These are phyloP conservation scores for Urocitellus parryii DNA, from an alignment of 2,113 vertebrate species.

Conservation along the genomic window DNA sequence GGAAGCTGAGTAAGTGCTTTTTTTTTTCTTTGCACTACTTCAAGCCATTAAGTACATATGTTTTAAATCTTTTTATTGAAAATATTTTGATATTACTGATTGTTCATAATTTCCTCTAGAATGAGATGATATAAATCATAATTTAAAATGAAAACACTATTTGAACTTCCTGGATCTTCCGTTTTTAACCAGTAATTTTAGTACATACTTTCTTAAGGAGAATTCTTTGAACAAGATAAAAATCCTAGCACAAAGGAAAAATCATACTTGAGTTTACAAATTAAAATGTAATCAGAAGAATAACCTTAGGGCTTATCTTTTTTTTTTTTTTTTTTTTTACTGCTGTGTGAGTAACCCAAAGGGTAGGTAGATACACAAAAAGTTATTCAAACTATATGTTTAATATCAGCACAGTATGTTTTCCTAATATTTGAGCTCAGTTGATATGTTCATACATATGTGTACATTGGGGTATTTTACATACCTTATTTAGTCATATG, in stretches of 20 bases:
- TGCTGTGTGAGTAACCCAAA: background rate
- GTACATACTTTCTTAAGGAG: background rate
- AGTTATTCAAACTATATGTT: background rate
- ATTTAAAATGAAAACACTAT: background rate
- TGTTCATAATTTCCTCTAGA: conserved; percentile 29
- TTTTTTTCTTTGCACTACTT: background rate
- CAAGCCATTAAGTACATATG: background rate
- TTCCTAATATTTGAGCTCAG: background rate
- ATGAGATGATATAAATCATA: conserved; percentile 20
- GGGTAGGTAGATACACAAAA: background rate
- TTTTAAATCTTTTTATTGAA: conserved; percentile 25
- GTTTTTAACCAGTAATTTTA: conserved; percentile 44
- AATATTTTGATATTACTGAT: conserved; percentile 14
- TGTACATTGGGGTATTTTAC: background rate
- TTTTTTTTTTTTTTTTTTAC: conserved; percentile 45
- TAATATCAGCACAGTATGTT: background rate
- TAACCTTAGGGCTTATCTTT: background rate
- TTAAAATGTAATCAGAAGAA: conserved; percentile 55
- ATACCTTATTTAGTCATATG: background rate
- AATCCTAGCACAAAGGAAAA: background rate
- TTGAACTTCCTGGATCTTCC: conserved; percentile 32
- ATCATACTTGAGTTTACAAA: conserved; percentile 24
- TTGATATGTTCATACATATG: background rate
- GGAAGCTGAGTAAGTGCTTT: background rate
- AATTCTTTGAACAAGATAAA: conserved; percentile 55